Base-by-base conservation (phyloP, 2,797 vertebrate genomes). In the Botia kubotai region DNA sequence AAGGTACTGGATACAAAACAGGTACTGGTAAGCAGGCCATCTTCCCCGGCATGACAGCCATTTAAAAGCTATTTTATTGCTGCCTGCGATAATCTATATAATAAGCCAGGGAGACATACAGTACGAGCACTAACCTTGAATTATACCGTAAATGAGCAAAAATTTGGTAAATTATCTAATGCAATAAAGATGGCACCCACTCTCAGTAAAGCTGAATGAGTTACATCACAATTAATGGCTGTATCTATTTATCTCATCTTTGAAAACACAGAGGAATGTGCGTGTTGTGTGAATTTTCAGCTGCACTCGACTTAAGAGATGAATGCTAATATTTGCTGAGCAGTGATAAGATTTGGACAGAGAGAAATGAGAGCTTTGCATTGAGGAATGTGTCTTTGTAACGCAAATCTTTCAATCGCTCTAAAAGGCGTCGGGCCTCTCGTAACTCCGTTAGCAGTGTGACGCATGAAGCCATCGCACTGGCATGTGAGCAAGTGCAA, bases 281-380 rank as follows among this genome's bases (percentile, higher is more conserved):
- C 43, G 63, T 55, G 33, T 62, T 63, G 58, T 46, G 14, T 19
- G 17, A 70, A 1, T 79, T 66, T 76, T 72, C 39, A 71, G 17
- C 82, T 17, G 39, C 77, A 48, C 60, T 62, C 26, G 50, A 39
- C 23, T 39, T 16, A 4, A 43, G 6, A 19, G 83, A 73, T 81
- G 83, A 86, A 87, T 71, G 79, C 71, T 89, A 90, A 91, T 91
- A 88, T 90, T 90, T 88, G 71, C 71, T 82, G 82, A 89, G 90
- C 88, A 79, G 69, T n/a, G 88, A 90, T 91, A 90, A 87, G 84
- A 88, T 81, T 21, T 75, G 50, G 57, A 71, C 55, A 73, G 36
- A 50, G 52, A 8, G 39, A 66, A 39, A 60, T 8, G 50, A 50
- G 23, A 11, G 58, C 11, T 62, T 58, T 75, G 46, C 58, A 55